Base-by-base conservation (phyloP, 1,140 invertebrate species). In the Uloborus diversus region DNA sequence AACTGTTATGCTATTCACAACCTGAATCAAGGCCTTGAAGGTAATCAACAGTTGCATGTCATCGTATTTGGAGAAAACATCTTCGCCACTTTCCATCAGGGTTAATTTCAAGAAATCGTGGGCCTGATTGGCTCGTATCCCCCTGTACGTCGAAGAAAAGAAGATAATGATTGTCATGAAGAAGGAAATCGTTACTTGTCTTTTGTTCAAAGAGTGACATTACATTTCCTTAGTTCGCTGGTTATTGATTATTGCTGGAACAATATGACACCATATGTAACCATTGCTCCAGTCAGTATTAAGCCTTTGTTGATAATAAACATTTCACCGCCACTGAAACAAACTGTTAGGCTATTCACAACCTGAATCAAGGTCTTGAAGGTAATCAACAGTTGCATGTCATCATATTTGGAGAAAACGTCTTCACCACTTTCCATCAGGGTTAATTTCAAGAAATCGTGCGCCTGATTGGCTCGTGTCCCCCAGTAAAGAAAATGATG, bases 201-300 rank as follows among this genome's bases (percentile, higher is more conserved):
- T n/a, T n/a, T n/a, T n/a, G n/a, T n/a, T n/a, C n/a, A n/a, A n/a
- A n/a, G n/a, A n/a, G n/a, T n/a, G n/a, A n/a, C n/a, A n/a, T n/a
- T n/a, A n/a, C n/a, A n/a, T n/a, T n/a, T n/a, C n/a, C n/a, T n/a
- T n/a, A n/a, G n/a, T 71, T 71, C 2, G 4, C 25, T 61, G 61
- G n/a, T n/a, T n/a, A n/a, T n/a, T n/a, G n/a, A n/a, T n/a, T n/a
- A n/a, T n/a, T n/a, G n/a, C n/a, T n/a, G n/a, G n/a, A 78, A 78
- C 0, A 78, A 13, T 20, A 78, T 42, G 14, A 78, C 73, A 20
- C 73, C 73, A 25, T 78, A 78, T 0, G 73, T 78, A 1, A 78
- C 62, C 51, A 78, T 66, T n/a, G 62, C 47, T 30, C 73, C 73
- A 37, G 53, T 78, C 5, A 66, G 32, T 23, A 66, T 65, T 2